Percentiles rank a stretch among this genome's conserved stretches.
Conservation (phyloP, 2,888 invertebrate genomes). For the Drosophila borealis region DNA sequence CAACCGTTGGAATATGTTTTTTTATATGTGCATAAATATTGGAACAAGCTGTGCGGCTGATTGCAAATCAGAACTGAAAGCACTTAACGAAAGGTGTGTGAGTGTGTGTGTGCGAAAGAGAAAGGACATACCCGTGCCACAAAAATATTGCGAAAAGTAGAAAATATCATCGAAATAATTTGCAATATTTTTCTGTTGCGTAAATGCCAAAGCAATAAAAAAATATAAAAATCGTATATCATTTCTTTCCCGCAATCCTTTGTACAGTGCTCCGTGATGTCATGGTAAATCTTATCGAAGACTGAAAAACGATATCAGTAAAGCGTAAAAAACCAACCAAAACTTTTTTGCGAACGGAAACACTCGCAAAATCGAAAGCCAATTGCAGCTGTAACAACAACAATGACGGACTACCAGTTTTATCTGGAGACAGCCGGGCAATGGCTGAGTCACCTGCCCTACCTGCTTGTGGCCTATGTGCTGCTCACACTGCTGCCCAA, state of each 20-base stretch:
- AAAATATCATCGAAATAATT: not conserved
- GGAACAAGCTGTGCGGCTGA: conserved; percentile 40
- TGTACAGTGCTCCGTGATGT: conserved; percentile 58
- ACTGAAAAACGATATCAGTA: conserved; percentile 43
- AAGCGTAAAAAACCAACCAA: conserved; percentile 10
- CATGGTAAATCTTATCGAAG: conserved; percentile 60
- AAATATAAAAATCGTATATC: not conserved
- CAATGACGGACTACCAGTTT: conserved; percentile 43
- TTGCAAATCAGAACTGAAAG: conserved; percentile 43
- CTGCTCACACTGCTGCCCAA: conserved; percentile 82
- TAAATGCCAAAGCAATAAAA: not conserved
- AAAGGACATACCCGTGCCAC: conserved; percentile 16
- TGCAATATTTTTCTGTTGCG: conserved; percentile 25
- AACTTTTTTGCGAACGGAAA: conserved; percentile 29
- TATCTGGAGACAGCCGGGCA: conserved; percentile 70
- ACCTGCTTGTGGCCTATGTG: conserved; percentile 77
- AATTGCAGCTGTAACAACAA: conserved; percentile 16
- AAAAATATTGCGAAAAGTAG: conserved; percentile 40
- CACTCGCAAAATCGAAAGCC: conserved; percentile 43
- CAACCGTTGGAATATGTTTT: conserved; percentile 47
- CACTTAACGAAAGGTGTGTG: conserved; percentile 65
- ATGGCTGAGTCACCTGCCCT: conserved; percentile 75
- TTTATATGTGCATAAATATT: conserved; percentile 46
- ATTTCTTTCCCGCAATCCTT: conserved; percentile 13
- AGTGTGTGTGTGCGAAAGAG: conserved; percentile 16